phyloP scores from a whole-genome alignment of 2,888 invertebrate genomes.

The Cosmia trapezina region DNA sequence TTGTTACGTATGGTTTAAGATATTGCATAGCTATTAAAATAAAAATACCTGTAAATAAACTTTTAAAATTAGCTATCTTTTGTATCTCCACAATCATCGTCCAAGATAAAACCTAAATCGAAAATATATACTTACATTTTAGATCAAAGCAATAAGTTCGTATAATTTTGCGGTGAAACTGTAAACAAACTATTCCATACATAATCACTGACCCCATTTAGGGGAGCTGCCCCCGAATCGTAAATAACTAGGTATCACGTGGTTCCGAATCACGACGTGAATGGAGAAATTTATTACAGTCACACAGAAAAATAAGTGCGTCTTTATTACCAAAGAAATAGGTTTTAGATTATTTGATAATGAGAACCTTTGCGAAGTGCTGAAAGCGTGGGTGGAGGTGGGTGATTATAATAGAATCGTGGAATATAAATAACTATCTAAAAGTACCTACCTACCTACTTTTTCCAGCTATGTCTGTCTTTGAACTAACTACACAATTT shows the following conservation, averaged over 20 bases:
- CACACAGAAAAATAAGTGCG: constrained; percentile 69
- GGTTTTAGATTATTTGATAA: constrained; percentile 46
- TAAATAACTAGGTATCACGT: constrained; percentile 74
- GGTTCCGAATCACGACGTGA: constrained; percentile 69
- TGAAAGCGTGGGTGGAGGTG: constrained; percentile 4
- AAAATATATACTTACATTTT: constrained; percentile 17
- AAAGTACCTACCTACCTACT: background rate
- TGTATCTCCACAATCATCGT: background rate
- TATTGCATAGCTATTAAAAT: background rate
- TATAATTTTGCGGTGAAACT: constrained; percentile 64
- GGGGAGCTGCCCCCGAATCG: constrained; percentile 64
- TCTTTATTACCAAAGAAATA: constrained; percentile 53
- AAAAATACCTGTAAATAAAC: background rate
- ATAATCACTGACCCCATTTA: constrained; percentile 74
- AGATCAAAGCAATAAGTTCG: constrained; percentile 52
- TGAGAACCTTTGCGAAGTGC: constrained; percentile 28
- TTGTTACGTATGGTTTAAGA: background rate
- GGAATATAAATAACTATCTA: constrained; percentile 8
- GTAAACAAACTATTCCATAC: constrained; percentile 67
- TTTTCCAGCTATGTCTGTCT: too few relatives aligned
- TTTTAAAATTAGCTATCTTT: background rate
- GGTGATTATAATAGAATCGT: constrained; percentile 9
- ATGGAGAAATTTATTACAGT: constrained; percentile 73
- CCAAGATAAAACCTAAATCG: constrained; percentile 7
- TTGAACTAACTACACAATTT: background rate